Percentiles rank a stretch among this genome's conserved stretches.
phyloP scores from a whole-genome alignment of 1,140 invertebrate species.

The Papilio helenus region DNA sequence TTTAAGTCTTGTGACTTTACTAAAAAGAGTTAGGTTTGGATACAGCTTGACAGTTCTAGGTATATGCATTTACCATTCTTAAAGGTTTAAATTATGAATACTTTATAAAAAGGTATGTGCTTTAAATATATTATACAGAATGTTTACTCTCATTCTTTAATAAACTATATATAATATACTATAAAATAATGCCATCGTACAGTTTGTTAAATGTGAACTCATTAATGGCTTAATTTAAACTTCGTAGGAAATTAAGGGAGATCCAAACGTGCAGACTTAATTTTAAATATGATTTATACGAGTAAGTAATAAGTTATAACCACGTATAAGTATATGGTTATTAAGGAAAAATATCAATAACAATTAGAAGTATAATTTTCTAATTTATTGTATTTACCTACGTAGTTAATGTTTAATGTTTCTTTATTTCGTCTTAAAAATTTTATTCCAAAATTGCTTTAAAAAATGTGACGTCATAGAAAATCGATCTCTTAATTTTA shows the following conservation, averaged over 20 bases:
- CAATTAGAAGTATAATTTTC: background rate
- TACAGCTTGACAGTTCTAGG: too few relatives aligned
- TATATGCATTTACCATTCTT: too few relatives aligned
- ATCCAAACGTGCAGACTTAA: slow-evolving; percentile 58
- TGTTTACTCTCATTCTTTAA: too few relatives aligned
- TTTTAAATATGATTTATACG: slow-evolving; percentile 47
- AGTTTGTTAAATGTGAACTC: slow-evolving; percentile 79
- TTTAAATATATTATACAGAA: too few relatives aligned
- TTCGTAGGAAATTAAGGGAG: slow-evolving; percentile 77
- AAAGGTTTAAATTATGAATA: too few relatives aligned
- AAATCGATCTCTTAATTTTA: too few relatives aligned
- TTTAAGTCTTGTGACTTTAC: too few relatives aligned
- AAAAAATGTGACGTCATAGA: too few relatives aligned
- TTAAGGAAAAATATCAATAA: background rate
- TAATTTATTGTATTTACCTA: background rate
- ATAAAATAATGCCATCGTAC: slow-evolving; percentile 44
- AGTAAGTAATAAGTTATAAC: slow-evolving; percentile 64
- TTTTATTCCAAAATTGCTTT: too few relatives aligned
- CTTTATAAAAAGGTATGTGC: too few relatives aligned
- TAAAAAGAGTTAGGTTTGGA: too few relatives aligned
- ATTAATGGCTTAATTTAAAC: slow-evolving; percentile 75
- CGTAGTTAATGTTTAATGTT: background rate
- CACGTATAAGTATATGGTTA: slow-evolving; percentile 39
- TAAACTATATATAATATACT: too few relatives aligned
- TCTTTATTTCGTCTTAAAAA: background rate